phyloP scores from a whole-genome alignment of 2,113 vertebrate genomes.

The cattle (Bos taurus) region ARS-UCD2.0 NC_037347.1:70837001-70837500 shows the following conservation, averaged over 20 bases:
- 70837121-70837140: not conserved
- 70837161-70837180: accelerated
- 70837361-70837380: not conserved
- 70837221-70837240: not conserved
- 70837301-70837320: not conserved
- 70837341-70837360: not conserved
- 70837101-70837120: too few species aligned
- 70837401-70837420: not conserved
- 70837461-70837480: not conserved
- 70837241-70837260: not conserved
- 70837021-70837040: accelerated
- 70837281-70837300: not conserved
- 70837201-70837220: not conserved
- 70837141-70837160: not conserved
- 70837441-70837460: not conserved
- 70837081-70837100: too few species aligned
- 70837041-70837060: not conserved
- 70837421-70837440: too few species aligned
- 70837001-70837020: accelerated
- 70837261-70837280: accelerated
- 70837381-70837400: not conserved
- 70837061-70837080: not conserved
- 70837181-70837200: not conserved
- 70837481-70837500: not conserved
- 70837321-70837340: not conserved